Conservation (phyloP, 2,113 vertebrate genomes). For the Nyctereutes procyonoides region DNA sequence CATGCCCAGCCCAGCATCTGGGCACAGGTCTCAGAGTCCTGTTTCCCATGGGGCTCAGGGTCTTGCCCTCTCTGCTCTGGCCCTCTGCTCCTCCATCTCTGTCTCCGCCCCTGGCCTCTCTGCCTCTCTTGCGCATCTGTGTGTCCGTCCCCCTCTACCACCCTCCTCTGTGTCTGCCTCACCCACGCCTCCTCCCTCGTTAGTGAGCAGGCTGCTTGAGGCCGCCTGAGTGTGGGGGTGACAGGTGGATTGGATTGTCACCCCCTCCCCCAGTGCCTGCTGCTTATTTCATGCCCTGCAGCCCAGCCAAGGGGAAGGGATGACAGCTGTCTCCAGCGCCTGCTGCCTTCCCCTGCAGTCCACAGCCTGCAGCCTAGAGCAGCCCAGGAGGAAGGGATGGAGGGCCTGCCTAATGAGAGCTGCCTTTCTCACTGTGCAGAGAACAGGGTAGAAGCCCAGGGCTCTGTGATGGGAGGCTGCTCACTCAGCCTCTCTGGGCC, state of each 20-base stretch:
- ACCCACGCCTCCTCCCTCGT: slow-evolving; percentile 70
- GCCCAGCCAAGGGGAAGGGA: slow-evolving; percentile 80
- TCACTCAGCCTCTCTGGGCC: slow-evolving; percentile 39
- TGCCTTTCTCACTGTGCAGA: not conserved
- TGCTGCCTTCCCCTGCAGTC: slow-evolving; percentile 69
- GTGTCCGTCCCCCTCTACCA: slow-evolving; percentile 49
- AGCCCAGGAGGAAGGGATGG: slow-evolving; percentile 65
- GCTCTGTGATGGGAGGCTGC: not conserved
- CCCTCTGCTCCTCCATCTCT: not conserved
- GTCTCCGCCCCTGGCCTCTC: not conserved
- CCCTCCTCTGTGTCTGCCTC: slow-evolving; percentile 54
- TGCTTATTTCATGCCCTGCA: slow-evolving; percentile 84
- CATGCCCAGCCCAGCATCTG: not conserved
- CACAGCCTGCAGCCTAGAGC: slow-evolving; percentile 62
- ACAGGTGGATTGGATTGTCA: slow-evolving; percentile 82
- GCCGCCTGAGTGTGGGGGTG: slow-evolving; percentile 81
- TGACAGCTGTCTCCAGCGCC: slow-evolving; percentile 78
- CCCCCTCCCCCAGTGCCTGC: slow-evolving; percentile 80
- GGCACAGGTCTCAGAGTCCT: not conserved
- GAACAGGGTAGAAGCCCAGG: not conserved
- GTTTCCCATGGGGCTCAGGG: not conserved
- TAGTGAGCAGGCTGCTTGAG: slow-evolving; percentile 79
- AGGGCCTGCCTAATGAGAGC: slow-evolving; percentile 50
- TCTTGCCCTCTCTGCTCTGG: not conserved
- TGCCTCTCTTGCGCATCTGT: slow-evolving; percentile 3